These are phyloP conservation scores for Lycaena phlaeas DNA, from an alignment of 2,888 invertebrate species.

Conservation along the genomic window DNA sequence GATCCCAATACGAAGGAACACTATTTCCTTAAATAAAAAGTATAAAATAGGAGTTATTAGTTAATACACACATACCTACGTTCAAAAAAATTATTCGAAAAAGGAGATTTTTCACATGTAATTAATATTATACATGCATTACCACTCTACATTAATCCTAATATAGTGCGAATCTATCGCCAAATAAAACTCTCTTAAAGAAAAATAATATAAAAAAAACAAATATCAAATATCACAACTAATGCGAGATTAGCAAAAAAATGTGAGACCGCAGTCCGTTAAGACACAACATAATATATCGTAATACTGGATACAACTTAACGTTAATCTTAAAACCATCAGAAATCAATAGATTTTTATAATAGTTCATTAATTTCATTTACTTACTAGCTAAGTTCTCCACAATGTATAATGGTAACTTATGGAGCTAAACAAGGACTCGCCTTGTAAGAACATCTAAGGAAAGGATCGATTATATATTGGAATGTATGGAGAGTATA, in stretches of 20 bases:
- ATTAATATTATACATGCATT: neutral
- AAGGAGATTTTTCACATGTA: neutral
- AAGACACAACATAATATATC: neutral
- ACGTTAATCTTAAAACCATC: no score
- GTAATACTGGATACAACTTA: neutral
- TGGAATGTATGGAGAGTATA: neutral
- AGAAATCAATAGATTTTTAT: neutral
- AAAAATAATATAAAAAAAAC: neutral
- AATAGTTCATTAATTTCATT: neutral
- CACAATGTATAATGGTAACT: neutral
- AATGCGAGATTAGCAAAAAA: neutral
- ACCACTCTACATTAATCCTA: neutral
- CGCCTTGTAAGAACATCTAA: neutral
- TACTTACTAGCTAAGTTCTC: neutral
- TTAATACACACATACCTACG: no score
- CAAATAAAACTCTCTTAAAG: neutral
- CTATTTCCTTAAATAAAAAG: neutral
- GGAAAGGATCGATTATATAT: conserved; percentile 5
- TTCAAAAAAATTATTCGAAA: no score
- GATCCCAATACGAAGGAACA: neutral
- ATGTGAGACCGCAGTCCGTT: no score
- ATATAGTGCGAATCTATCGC: neutral
- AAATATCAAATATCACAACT: conserved; percentile 3
- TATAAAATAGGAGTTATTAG: no score
- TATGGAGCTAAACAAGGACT: no score